Evolutionary conservation across 2,888 invertebrate species (phyloP).

Genomic region (Eristalinus sepulchralis): DNA sequence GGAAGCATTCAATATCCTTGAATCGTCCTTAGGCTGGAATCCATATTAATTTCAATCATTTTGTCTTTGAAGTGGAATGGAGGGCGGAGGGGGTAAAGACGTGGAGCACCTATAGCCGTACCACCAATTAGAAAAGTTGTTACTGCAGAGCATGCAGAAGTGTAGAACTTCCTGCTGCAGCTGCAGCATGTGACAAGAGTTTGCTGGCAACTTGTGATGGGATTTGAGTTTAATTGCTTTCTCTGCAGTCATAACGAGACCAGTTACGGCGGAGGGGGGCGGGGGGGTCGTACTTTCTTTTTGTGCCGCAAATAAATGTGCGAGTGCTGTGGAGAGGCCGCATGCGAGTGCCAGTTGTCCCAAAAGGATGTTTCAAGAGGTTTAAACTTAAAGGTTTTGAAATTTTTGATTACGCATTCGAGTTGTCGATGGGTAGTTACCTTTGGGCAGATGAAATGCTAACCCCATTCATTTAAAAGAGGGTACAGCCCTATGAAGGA

Average conservation of each 20-base stretch:
- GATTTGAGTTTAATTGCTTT: slow-evolving; percentile 16
- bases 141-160: slow-evolving; percentile 1
- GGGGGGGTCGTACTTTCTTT: no score
- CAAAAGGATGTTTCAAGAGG: no score
- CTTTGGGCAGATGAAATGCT: no score
- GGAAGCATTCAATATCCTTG: background rate
- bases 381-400: no score
- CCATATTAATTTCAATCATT: background rate
- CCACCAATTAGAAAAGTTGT: slow-evolving; percentile 27
- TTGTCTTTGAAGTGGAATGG: slow-evolving; percentile 6
- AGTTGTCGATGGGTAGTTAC: no score
- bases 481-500: no score
- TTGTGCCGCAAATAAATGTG: background rate
- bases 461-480: no score
- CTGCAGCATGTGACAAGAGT: background rate
- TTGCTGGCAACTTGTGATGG: background rate
- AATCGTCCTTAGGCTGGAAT: background rate
- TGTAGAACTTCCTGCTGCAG: background rate
- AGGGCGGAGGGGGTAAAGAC: no score
- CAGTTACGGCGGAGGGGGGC: no score
- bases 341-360: background rate
- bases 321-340: background rate
- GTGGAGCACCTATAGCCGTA: background rate
- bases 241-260: background rate
- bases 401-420: no score